Conservation (phyloP, 1,140 invertebrate species). For the Drosophila orena region DNA sequence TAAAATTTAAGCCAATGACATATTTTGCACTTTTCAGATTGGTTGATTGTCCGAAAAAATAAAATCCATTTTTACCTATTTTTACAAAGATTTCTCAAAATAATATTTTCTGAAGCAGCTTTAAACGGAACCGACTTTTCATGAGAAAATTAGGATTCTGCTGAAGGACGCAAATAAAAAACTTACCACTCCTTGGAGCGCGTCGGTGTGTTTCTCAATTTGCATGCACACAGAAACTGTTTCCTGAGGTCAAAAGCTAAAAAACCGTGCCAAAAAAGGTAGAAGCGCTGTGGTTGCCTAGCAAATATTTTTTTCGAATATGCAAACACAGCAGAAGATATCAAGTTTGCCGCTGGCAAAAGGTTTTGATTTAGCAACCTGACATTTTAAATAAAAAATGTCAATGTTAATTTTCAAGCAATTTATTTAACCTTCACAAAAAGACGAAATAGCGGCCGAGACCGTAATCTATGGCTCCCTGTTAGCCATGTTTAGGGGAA, state of each 20-base stretch:
- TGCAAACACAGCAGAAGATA: constrained; percentile 32
- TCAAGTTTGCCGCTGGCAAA: constrained; percentile 13
- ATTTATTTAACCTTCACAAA: background rate
- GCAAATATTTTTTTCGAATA: constrained; percentile 49
- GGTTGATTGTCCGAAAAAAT: background rate
- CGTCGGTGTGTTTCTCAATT: constrained; percentile 10
- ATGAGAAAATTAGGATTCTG: background rate
- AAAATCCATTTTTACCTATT: background rate
- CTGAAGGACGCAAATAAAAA: constrained; percentile 1
- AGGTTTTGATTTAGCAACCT: constrained; percentile 15
- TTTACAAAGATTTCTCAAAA: background rate
- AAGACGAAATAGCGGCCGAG: background rate
- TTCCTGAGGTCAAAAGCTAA: constrained; percentile 29
- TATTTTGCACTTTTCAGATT: background rate
- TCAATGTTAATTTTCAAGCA: constrained; percentile 5
- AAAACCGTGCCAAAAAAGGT: constrained; percentile 29
- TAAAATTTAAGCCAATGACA: too few relatives aligned
- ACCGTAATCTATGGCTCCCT: constrained; percentile 20
- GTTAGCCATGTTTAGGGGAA: constrained; percentile 39
- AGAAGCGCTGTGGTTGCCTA: constrained; percentile 22
- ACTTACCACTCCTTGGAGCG: background rate
- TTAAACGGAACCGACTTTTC: background rate
- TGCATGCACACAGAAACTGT: constrained; percentile 24
- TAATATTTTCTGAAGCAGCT: background rate
- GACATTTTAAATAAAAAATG: background rate